These are phyloP conservation scores for Nothocercus nigrocapillus DNA, from an alignment of 2,113 vertebrate genomes.

Conservation along the genomic window DNA sequence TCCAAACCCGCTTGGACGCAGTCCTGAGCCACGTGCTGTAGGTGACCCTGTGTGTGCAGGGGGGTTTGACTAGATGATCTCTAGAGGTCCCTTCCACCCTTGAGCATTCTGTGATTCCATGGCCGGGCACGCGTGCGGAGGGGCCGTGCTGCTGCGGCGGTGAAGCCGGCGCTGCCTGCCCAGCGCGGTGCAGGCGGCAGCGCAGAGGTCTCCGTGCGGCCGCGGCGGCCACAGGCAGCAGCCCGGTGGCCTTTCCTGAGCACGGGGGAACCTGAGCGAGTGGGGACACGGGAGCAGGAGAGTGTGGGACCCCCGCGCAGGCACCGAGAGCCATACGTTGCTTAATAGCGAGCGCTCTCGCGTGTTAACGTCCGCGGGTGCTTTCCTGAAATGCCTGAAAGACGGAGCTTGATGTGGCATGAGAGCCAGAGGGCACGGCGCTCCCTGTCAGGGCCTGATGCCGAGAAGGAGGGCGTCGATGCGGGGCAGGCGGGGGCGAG, in stretches of 20 bases:
- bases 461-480: fast-evolving
- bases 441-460: background rate
- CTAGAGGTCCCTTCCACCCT: too few relatives aligned
- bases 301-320: background rate
- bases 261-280: background rate
- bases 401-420: background rate
- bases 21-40: too few relatives aligned
- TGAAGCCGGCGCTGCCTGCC: too few relatives aligned
- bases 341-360: background rate
- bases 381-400: background rate
- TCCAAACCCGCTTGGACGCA: too few relatives aligned
- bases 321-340: background rate
- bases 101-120: too few relatives aligned
- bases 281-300: background rate
- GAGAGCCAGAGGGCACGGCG: fast-evolving
- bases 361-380: background rate
- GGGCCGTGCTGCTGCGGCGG: too few relatives aligned
- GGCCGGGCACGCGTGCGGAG: too few relatives aligned
- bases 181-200: too few relatives aligned
- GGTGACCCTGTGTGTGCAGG: too few relatives aligned
- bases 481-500: background rate
- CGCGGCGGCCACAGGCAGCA: background rate
- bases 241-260: background rate
- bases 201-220: too few relatives aligned
- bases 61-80: too few relatives aligned